Base-by-base conservation (phyloP, 2,888 invertebrate genomes). In the Netelia virgata region DNA sequence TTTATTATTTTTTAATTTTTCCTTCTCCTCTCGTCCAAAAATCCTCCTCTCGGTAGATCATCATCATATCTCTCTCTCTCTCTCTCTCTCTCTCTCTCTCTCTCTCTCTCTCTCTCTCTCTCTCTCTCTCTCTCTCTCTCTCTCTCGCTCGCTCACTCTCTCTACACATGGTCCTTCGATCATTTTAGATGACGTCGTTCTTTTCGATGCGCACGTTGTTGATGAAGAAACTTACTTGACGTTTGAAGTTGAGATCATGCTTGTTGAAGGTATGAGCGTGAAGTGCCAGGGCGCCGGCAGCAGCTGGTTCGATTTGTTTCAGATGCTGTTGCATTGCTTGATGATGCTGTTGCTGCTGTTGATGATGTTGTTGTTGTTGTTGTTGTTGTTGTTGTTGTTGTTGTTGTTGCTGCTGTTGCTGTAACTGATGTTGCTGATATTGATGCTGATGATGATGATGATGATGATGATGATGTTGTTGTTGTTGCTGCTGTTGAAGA, bases 161-260 rank as follows among this genome's bases (percentile, higher is more conserved):
- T 36, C 36, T 36, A 36, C 36, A 36, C 36, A 36, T 36, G 50
- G 20, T 84, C 72, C 50, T 53, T 63, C 59, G 73, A 73, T 77
- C 63, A 36, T 82, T 82, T 89, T 91, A 91, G 89, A 89, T 89
- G 88, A 89, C 90, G 89, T 92, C 96, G 95, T 96, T 96, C 95
- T 96, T 96, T 95, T 96, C 96, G 95, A 96, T 95, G 95, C 96
- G 96, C 94, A 96, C 96, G 95, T 96, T 96, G 96, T 96, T 96
- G 95, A 96, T 96, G 95, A 96, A 96, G 95, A 96, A 96, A 97
- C 97, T 97, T 97, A 97, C 97, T 97, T 97, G 97, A 94, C 96
- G 96, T 95, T 96, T 96, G 95, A 96, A 96, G 95, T 95, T 95
- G 93, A 95, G 94, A 94, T 95, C 95, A 92, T 94, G 93, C 94